Evolutionary conservation across 1,140 invertebrate species (phyloP).

Genomic region (Eumeta japonica): DNA sequence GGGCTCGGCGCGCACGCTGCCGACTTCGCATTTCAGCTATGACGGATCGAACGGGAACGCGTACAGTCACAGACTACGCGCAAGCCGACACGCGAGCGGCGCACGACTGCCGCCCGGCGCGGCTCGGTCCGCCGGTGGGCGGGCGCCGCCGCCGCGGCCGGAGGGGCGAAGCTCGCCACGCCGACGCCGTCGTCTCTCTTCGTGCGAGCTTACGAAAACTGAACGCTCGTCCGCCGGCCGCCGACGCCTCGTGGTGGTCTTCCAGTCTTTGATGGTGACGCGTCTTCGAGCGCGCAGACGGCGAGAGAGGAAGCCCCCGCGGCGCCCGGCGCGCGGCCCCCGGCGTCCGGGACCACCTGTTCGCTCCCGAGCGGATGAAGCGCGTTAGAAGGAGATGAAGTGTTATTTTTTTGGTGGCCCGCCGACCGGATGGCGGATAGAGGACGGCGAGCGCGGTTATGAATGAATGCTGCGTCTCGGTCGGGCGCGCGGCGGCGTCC

Average conservation of each 20-base stretch:
- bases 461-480: constrained; percentile 48
- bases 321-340: constrained; percentile 17
- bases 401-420: constrained; percentile 29
- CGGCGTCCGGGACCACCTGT: constrained; percentile 49
- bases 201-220: constrained; percentile 51
- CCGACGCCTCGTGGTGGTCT: not conserved
- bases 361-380: constrained; percentile 40
- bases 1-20: not conserved
- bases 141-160: constrained; percentile 21
- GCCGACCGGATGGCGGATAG: constrained; percentile 41
- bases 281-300: too few species aligned
- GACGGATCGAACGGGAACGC: not conserved
- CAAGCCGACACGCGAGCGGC: constrained; percentile 16
- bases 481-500: constrained; percentile 23
- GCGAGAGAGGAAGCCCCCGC: too few species aligned
- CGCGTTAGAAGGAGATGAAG: constrained; percentile 52
- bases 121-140: not conserved
- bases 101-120: constrained; percentile 27
- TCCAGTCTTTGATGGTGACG: not conserved
- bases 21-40: not conserved
- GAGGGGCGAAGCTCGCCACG: constrained; percentile 48
- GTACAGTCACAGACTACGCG: not conserved
- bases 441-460: constrained; percentile 40
- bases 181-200: constrained; percentile 21
- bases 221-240: too few species aligned